Percentiles rank a stretch among this genome's conserved stretches.
phyloP scores from a whole-genome alignment of 2,888 invertebrate species.

The Cyrtodaria siliqua region DNA sequence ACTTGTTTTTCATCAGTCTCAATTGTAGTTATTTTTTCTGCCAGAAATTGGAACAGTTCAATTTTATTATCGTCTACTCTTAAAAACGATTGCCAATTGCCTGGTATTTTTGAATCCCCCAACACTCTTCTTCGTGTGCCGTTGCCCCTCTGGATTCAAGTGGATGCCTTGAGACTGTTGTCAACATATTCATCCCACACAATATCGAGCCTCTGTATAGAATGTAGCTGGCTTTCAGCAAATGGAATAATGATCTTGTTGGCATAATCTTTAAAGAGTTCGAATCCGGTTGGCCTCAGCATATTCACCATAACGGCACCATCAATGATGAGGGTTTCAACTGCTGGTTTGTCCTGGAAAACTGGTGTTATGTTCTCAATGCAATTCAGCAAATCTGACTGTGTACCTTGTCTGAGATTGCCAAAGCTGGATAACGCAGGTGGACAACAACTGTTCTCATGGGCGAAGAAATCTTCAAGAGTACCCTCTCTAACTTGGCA shows the following conservation, averaged over 20 bases:
- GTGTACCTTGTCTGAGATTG: not conserved
- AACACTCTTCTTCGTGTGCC: not conserved
- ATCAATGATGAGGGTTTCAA: not conserved
- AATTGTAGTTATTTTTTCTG: not conserved
- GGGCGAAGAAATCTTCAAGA: not conserved
- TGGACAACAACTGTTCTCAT: not conserved
- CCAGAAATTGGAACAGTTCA: conserved; percentile 56
- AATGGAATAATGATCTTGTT: not conserved
- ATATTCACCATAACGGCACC: not conserved
- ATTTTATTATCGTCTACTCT: conserved; percentile 52
- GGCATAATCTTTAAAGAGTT: not conserved
- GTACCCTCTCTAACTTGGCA: conserved; percentile 3
- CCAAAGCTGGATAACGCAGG: not conserved
- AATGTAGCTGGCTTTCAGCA: not conserved
- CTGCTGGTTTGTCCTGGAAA: not conserved
- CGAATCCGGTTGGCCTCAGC: not conserved
- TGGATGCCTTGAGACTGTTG: not conserved
- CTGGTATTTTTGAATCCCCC: not conserved
- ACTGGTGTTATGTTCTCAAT: not conserved
- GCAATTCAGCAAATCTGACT: not conserved
- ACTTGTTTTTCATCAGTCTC: not conserved
- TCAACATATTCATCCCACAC: not conserved
- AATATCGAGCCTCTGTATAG: not conserved
- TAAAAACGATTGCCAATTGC: conserved; percentile 44
- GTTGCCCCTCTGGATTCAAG: not conserved